Evolutionary conservation across 2,113 vertebrate genomes (phyloP).

Genomic region (Lampris incognitus): DNA sequence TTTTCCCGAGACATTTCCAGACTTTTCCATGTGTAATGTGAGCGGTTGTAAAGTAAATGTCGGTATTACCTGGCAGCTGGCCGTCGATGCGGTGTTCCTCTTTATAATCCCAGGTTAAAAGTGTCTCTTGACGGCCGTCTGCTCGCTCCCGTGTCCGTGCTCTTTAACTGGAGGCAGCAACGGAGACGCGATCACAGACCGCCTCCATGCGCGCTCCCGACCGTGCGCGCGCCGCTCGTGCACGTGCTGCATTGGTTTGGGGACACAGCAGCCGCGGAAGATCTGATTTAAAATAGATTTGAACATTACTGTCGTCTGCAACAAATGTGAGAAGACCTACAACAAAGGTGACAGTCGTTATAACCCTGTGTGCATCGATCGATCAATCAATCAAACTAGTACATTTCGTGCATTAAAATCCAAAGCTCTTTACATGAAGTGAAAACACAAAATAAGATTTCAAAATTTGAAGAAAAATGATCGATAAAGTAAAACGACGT

Average conservation of each 20-base stretch:
- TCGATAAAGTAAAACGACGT: too few relatives aligned
- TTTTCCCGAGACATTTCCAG: slow-evolving; percentile 78
- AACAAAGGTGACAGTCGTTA: too few relatives aligned
- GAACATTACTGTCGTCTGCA: too few relatives aligned
- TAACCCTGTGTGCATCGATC: too few relatives aligned
- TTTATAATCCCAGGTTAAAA: slow-evolving; percentile 74
- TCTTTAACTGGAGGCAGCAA: slow-evolving; percentile 81
- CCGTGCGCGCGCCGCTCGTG: slow-evolving; percentile 65
- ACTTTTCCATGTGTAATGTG: slow-evolving; percentile 62
- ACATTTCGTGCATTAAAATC: too few relatives aligned
- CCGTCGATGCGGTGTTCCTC: slow-evolving; percentile 77
- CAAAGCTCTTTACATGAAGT: too few relatives aligned
- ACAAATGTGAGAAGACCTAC: too few relatives aligned
- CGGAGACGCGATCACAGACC: slow-evolving; percentile 80
- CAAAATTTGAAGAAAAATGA: too few relatives aligned
- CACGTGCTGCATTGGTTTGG: slow-evolving; percentile 46
- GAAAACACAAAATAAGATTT: too few relatives aligned
- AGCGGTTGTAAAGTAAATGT: slow-evolving; percentile 29
- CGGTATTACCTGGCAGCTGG: slow-evolving; percentile 75
- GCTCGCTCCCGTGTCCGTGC: slow-evolving; percentile 80
- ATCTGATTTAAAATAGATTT: too few relatives aligned
- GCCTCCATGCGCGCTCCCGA: slow-evolving; percentile 84
- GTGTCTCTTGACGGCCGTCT: slow-evolving; percentile 72
- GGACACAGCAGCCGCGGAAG: slow-evolving; percentile 3
- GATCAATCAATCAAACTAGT: too few relatives aligned